Evolutionary conservation across 2,888 invertebrate species (phyloP).

Genomic region (Drosophila fungiperda): DNA sequence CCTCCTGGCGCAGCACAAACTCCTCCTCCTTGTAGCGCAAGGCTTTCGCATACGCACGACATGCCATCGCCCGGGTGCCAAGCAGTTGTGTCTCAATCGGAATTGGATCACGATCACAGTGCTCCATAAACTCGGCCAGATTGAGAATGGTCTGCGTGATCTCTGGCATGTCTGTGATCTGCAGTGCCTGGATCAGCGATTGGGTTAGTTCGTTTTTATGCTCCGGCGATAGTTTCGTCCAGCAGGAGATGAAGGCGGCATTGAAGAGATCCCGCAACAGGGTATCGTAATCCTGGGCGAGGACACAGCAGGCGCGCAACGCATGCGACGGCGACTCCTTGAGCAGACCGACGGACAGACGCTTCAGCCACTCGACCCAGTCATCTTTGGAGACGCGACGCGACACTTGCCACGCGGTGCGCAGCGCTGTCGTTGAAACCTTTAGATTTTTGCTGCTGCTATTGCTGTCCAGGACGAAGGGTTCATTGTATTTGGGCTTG

Average conservation of each 20-base stretch:
- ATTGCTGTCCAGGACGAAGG: constrained; percentile 86
- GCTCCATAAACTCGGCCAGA: constrained; percentile 99
- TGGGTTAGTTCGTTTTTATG: constrained; percentile 94
- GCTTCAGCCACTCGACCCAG: constrained; percentile 98
- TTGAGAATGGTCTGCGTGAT: constrained; percentile 98
- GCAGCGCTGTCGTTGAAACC: constrained; percentile 93
- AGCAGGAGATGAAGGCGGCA: constrained; percentile 99
- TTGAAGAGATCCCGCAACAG: constrained; percentile 98
- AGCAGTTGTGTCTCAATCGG: constrained; percentile 95
- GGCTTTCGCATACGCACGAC: constrained; percentile 90
- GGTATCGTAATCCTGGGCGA: constrained; percentile 97
- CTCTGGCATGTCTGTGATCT: constrained; percentile 97
- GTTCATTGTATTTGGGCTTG: constrained; percentile 89
- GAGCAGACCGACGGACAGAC: constrained; percentile 95
- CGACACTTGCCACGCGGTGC: constrained; percentile 96
- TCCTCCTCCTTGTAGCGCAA: constrained; percentile 94
- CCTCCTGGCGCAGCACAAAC: constrained; percentile 92
- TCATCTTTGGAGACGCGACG: constrained; percentile 98
- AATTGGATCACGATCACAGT: constrained; percentile 97
- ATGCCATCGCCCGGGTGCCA: constrained; percentile 97
- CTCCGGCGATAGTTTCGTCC: constrained; percentile 94
- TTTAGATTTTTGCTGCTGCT: constrained; percentile 90
- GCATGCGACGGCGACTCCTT: constrained; percentile 98
- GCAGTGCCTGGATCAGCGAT: constrained; percentile 94
- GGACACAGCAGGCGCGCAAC: constrained; percentile 94